These are phyloP conservation scores for Hipparchia semele DNA, from an alignment of 2,888 invertebrate species.

Conservation along the genomic window DNA sequence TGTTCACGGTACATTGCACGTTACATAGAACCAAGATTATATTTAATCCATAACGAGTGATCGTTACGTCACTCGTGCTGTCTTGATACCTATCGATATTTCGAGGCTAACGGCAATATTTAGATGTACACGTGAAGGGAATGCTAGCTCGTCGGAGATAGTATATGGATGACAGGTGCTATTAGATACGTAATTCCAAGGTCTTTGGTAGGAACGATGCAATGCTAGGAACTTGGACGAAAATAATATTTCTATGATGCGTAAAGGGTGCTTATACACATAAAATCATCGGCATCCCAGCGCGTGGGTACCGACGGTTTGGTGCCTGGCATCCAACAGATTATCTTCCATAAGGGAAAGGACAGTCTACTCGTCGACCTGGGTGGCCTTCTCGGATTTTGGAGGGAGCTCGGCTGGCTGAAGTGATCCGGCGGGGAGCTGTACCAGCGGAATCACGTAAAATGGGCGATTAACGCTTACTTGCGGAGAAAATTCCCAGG, in stretches of 20 bases:
- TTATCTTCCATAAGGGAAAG: no score
- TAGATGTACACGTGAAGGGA: constrained; percentile 38
- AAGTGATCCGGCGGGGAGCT: no score
- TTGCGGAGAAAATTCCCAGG: no score
- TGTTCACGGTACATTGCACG: constrained; percentile 36
- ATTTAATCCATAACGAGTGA: constrained; percentile 29
- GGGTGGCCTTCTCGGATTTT: no score
- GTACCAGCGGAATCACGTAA: no score
- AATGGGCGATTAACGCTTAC: no score
- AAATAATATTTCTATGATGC: constrained; percentile 7
- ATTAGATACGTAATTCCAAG: constrained; percentile 36
- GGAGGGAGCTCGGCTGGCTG: no score
- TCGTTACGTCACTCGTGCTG: constrained; percentile 25
- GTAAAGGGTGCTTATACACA: not conserved
- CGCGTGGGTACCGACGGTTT: no score
- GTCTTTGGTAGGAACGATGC: constrained; percentile 23
- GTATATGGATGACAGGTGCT: constrained; percentile 64
- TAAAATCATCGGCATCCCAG: not conserved
- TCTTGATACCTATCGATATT: constrained; percentile 10
- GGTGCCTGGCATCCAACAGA: no score
- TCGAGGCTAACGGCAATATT: constrained; percentile 18
- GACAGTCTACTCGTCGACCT: no score
- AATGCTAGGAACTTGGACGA: constrained; percentile 16
- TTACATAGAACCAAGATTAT: constrained; percentile 25
- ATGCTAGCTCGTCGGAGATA: constrained; percentile 53